Percentiles rank a stretch among this genome's conserved stretches.
These are phyloP conservation scores for Enteromius argenteus DNA, from an alignment of 2,797 vertebrate species.

Conservation along the genomic window DNA sequence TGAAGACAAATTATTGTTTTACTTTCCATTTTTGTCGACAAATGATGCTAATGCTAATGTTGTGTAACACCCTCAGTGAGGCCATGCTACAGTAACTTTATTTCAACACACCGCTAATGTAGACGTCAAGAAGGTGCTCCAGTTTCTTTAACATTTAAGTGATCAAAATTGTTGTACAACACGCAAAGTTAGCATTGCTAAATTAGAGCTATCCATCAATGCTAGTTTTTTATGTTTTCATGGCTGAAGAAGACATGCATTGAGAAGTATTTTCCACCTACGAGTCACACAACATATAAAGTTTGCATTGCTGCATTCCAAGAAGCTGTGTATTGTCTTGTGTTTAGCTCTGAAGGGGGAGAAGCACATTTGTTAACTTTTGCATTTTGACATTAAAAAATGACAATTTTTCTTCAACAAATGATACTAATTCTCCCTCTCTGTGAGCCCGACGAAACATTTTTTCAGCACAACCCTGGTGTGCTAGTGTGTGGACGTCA, in stretches of 20 bases:
- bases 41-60: slow-evolving; percentile 60
- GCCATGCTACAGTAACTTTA: slow-evolving; percentile 43
- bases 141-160: slow-evolving; percentile 74
- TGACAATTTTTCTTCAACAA: not conserved
- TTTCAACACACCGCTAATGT: slow-evolving; percentile 71
- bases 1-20: not conserved
- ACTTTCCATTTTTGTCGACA: not conserved
- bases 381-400: not conserved
- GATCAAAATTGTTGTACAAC: slow-evolving; percentile 66
- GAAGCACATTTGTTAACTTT: not conserved
- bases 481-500: slow-evolving; percentile 28
- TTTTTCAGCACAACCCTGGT: slow-evolving; percentile 73
- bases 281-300: not conserved
- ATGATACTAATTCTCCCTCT: slow-evolving; percentile 53
- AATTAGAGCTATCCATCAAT: slow-evolving; percentile 49
- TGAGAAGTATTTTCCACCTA: slow-evolving; percentile 45
- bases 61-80: slow-evolving; percentile 53
- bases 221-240: slow-evolving; percentile 55
- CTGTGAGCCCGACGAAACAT: slow-evolving; percentile 57
- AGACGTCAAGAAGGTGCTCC: slow-evolving; percentile 54
- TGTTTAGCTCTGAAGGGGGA: not conserved
- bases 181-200: slow-evolving; percentile 65
- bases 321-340: not conserved
- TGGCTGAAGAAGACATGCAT: slow-evolving; percentile 33
- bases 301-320: not conserved